Conservation (phyloP, 1,140 invertebrate genomes). For the Drosophila orena region DNA sequence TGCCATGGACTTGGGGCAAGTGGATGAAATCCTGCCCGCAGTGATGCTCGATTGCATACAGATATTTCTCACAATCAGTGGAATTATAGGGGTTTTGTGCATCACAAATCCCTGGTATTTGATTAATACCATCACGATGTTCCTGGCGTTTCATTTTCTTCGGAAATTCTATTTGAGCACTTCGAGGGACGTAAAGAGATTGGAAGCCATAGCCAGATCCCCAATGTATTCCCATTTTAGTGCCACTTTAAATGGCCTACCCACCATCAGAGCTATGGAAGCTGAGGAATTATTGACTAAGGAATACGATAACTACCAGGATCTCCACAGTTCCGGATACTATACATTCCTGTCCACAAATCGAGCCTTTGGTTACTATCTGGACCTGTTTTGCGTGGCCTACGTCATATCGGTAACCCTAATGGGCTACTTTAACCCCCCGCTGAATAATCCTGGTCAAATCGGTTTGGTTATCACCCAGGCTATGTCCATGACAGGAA, state of each 20-base stretch:
- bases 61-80: slow-evolving; percentile 88
- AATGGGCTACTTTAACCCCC: slow-evolving; percentile 86
- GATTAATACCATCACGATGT: slow-evolving; percentile 89
- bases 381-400: slow-evolving; percentile 89
- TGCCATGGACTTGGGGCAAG: slow-evolving; percentile 90
- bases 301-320: slow-evolving; percentile 87
- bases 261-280: slow-evolving; percentile 90
- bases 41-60: slow-evolving; percentile 92
- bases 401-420: slow-evolving; percentile 89
- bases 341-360: slow-evolving; percentile 91
- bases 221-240: slow-evolving; percentile 92
- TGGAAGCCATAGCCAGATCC: slow-evolving; percentile 90
- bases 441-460: slow-evolving; percentile 86
- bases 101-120: slow-evolving; percentile 91
- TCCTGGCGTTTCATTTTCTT: slow-evolving; percentile 90
- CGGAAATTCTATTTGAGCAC: slow-evolving; percentile 92
- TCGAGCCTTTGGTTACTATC: slow-evolving; percentile 92
- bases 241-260: slow-evolving; percentile 89
- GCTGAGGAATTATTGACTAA: slow-evolving; percentile 88
- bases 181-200: slow-evolving; percentile 93
- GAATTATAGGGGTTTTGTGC: slow-evolving; percentile 89
- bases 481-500: slow-evolving; percentile 91
- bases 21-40: slow-evolving; percentile 94
- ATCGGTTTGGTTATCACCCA: slow-evolving; percentile 95
- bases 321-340: slow-evolving; percentile 90